Percentiles rank a stretch among this genome's conserved stretches.
Conservation (phyloP, 1,140 invertebrate species). For the Pteromalus puparum region DNA sequence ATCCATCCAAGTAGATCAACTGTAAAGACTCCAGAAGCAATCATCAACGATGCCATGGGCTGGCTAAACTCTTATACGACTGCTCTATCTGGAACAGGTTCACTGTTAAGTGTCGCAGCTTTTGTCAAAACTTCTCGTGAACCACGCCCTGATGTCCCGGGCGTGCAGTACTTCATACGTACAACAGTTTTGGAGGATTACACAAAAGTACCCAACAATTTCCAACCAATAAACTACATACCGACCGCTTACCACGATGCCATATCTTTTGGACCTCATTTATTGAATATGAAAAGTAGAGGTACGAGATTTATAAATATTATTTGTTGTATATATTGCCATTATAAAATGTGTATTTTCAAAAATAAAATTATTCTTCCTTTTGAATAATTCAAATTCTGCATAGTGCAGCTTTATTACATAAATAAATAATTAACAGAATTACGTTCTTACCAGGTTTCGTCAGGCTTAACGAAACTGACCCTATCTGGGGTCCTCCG, state of each 20-base stretch:
- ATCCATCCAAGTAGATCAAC: background rate
- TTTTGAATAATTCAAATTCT: background rate
- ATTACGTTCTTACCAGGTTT: background rate
- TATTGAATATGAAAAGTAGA: no score
- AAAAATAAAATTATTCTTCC: background rate
- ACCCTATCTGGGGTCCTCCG: constrained; percentile 86
- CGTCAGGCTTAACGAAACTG: constrained; percentile 82
- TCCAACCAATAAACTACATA: no score
- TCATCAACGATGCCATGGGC: background rate
- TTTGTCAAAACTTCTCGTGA: background rate
- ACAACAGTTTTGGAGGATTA: background rate
- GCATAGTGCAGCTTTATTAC: background rate
- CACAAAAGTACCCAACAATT: no score
- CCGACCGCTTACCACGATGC: no score
- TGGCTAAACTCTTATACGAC: background rate
- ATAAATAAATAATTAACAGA: background rate
- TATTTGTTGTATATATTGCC: no score
- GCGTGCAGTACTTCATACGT: background rate
- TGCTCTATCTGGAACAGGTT: background rate
- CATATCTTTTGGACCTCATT: no score
- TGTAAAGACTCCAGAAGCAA: background rate
- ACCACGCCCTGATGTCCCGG: background rate
- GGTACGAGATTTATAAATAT: no score
- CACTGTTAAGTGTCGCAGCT: background rate
- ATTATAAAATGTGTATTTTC: no score